phyloP scores from a whole-genome alignment of 2,113 vertebrate genomes.

The Microcebus jonahi region DNA sequence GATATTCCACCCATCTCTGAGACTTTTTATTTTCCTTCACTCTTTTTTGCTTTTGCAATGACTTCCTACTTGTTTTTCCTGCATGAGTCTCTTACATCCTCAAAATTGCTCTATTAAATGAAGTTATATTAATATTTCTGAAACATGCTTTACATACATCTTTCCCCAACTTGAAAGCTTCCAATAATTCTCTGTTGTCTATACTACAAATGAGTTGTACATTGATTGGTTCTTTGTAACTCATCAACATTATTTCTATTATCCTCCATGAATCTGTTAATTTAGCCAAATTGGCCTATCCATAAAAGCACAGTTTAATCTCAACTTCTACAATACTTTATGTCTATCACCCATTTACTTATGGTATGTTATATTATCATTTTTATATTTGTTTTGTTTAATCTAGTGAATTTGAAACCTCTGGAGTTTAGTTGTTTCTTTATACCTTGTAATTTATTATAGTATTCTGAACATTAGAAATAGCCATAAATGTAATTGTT shows the following conservation, averaged over 20 bases:
- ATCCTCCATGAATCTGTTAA: background rate
- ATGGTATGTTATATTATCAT: background rate
- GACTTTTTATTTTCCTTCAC: background rate
- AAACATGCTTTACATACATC: background rate
- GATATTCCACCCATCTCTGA: background rate
- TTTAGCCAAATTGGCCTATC: background rate
- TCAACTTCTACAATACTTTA: background rate
- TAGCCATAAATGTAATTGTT: background rate
- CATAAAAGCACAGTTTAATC: slow-evolving; percentile 21
- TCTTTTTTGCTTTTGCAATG: background rate
- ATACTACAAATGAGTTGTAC: background rate
- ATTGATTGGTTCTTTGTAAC: background rate
- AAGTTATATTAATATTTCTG: background rate
- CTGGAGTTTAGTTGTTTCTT: background rate
- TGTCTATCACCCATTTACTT: background rate
- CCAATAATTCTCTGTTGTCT: background rate
- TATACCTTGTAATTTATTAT: background rate
- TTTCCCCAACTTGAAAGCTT: background rate
- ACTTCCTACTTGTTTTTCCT: background rate
- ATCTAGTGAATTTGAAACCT: slow-evolving; percentile 15
- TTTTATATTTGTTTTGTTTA: slow-evolving; percentile 1
- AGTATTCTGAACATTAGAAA: background rate
- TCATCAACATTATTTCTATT: background rate
- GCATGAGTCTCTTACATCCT: background rate
- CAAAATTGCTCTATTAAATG: slow-evolving; percentile 13